Conservation (phyloP, 2,888 invertebrate species). For the Drosophila atripex region DNA sequence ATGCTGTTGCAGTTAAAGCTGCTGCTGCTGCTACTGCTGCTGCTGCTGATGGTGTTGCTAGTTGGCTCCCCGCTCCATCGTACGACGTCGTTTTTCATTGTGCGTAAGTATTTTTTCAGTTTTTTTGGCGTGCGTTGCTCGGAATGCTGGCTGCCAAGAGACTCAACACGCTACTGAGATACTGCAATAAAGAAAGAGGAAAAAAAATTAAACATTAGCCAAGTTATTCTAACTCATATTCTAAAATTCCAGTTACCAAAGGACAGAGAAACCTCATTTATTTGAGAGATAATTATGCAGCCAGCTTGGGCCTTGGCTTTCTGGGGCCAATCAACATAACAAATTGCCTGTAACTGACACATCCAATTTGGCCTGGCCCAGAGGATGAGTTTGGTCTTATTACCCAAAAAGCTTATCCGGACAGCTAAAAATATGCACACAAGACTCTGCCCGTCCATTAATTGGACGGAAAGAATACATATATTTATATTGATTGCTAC, state of each 20-base stretch:
- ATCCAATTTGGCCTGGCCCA: slow-evolving; percentile 54
- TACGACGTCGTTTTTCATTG: slow-evolving; percentile 84
- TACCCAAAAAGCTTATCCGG: slow-evolving; percentile 30
- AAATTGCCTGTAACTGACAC: slow-evolving; percentile 62
- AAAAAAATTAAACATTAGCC: slow-evolving; percentile 6
- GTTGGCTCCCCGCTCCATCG: slow-evolving; percentile 80
- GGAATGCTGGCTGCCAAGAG: slow-evolving; percentile 32
- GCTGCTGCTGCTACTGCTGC: slow-evolving; percentile 19
- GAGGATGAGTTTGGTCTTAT: slow-evolving; percentile 55
- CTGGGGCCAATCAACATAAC: slow-evolving; percentile 29
- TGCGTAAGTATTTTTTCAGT: slow-evolving; percentile 66
- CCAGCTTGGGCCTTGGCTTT: not conserved
- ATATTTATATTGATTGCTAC: slow-evolving; percentile 30
- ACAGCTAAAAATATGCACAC: slow-evolving; percentile 21
- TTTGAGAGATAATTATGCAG: slow-evolving; percentile 9
- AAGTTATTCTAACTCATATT: not conserved
- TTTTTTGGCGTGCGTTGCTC: slow-evolving; percentile 26
- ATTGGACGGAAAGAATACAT: slow-evolving; percentile 19
- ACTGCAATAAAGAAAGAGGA: slow-evolving; percentile 6
- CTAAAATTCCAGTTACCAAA: not conserved
- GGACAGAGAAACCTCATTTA: not conserved
- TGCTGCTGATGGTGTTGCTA: slow-evolving; percentile 46
- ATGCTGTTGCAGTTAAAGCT: slow-evolving; percentile 26
- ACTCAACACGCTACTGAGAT: slow-evolving; percentile 6
- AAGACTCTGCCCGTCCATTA: slow-evolving; percentile 28